Evolutionary conservation across 2,797 vertebrate species (phyloP), one percentile per base, ranked within the genome.

Genomic region (Leuciscus waleckii): DNA sequence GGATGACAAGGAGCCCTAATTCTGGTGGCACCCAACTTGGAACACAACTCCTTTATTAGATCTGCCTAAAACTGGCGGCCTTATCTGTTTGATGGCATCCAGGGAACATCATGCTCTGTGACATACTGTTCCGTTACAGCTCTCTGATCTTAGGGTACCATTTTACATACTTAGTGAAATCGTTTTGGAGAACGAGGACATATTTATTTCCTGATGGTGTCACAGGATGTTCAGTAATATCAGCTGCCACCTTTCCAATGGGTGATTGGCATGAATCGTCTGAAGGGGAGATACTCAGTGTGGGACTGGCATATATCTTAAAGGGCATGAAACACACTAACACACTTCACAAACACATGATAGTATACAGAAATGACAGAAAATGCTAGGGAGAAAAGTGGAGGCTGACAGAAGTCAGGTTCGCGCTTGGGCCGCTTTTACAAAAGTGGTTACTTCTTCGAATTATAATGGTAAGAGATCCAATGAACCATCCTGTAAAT

Each of bases 201-300:
- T 56, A 29, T 29, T 13, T 78, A 26, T 77, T 29, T 1, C 61
- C 73, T 51, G 61, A 65, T 7, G 71, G 56, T 77, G 61, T 26
- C 43, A 78, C n/a, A 76, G 63, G 73, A n/a, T 77, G 82, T 61
- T 84, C 73, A 1, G 82, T 83, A 37, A 76, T 77, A 46, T 68
- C 82, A 14, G 32, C 65, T 67, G 58, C 29, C 63, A 84, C 46
- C n/a, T 77, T 69, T 69, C 70, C 11, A 84, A 84, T 26, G 13
- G 46, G 37, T 6, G 4, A 56, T 5, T 63, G 10, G n/a, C 82
- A 70, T 54, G 32, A 29, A 82, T n/a, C 11, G 35, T 71, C 49
- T 84, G 35, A 0, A 78, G 61, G 1, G 82, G 46, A 68, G 46
- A 43, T 58, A 70, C 11, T 8, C 29, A 11, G 1, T 56, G 23